Evolutionary conservation across 2,888 invertebrate genomes (phyloP), one percentile per base, ranked within the genome.

Genomic region (Pterostichus niger): DNA sequence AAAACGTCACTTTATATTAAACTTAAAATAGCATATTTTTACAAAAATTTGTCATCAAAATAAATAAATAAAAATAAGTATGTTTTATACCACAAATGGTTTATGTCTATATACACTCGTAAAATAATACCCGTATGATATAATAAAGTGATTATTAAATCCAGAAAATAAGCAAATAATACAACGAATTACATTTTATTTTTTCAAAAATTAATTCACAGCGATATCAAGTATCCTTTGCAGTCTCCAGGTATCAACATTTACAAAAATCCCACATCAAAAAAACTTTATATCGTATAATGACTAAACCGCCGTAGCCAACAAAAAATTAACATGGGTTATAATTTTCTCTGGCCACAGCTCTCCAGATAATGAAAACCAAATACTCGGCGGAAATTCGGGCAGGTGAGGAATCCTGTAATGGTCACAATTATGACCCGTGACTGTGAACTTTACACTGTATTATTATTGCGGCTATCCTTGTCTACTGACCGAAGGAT

Each of bases 401-500:
- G 83, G 59, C 78, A 78, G 78, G 73, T 83, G 83, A 83, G 78
- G 71, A 83, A 78, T 78, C 46, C 71, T 71, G 17, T 31, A 71
- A 83, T 78, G 71, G 77, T 77, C 79, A 83, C 83, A 68, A 73
- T 83, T 79, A 83, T 71, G 79, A 73, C 61, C 83, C 79, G 71
- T 78, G 82, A 82, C 82, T 82, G 49, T 82, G 82, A 82, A 82
- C 75, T 82, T 82, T 75, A 56, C 64, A 79, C 35, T 71, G 54
- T 54, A 52, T 71, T 71, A 68, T 80, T 80, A 80, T 15, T 56
- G 56, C 17, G 17, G 17, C 24, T 52, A 46, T 46, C 24, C 24
- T 24, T 24, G 24, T 24, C 24, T 24, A 24, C 24, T 1, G 40
- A 6, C 40, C 40, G 40, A 6, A 7, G 40, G 44, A 44, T 10